Base-by-base conservation (phyloP, 2,888 invertebrate genomes). In the Parascotia fuliginaria region DNA sequence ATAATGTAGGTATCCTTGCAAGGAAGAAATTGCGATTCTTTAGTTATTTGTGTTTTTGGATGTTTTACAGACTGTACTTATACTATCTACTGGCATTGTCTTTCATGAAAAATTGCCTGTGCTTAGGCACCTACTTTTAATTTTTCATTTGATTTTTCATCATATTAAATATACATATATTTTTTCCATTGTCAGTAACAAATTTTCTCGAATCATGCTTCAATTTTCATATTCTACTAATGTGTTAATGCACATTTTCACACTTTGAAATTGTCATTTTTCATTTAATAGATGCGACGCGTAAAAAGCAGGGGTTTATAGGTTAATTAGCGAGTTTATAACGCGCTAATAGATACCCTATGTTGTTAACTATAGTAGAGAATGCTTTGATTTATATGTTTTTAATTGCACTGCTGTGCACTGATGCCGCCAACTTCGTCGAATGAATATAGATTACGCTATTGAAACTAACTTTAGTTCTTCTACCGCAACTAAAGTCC, bases 381-480 rank as follows among this genome's bases (percentile, higher is more conserved):
- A 61, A 61, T 69, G 51, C 58, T 66, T 73, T 85, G 83, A 85
- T 85, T 84, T 78, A 86, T 86, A 73, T 66, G 76, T 74, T 83
- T 85, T 81, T 85, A 87, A 86, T 85, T 83, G 77, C 80, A 66
- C 45, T 54, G 57, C 54, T 57, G 57, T 64, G 68, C 67, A 70
- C 51, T 61, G 58, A 65, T 57, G 51, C 51, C 48, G 55, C 49
- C 51, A 65, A 68, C 67, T 69, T 61, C 55, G 55, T 48, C 59
- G 58, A 74, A 78, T 78, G 68, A 76, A 78, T 76, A 76, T 77
- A 76, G 74, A 79, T 79, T 72, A 63, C 46, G 57, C 66, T 55
- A 64, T 70, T 69, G 49, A 46, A 71, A 60, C 60, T 52, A 59
- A 62, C 58, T 70, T 70, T 51, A 58, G 61, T 46, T 58, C 58